Percentiles rank a stretch among this genome's conserved stretches.
phyloP scores from a whole-genome alignment of 1,140 invertebrate species.

The Drosophila setifemur region DNA sequence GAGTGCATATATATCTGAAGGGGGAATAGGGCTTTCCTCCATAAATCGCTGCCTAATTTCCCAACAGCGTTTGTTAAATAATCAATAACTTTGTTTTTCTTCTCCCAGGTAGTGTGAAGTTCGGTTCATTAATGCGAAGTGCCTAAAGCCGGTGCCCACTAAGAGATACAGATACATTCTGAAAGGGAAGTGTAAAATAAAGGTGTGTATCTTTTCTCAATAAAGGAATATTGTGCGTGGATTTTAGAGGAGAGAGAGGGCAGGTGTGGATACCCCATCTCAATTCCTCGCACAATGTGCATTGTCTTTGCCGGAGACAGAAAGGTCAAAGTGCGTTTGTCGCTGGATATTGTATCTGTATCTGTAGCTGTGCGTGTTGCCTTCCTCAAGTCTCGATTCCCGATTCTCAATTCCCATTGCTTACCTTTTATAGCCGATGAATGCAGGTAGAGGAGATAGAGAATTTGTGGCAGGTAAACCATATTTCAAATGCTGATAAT shows the following conservation, averaged over 20 bases:
- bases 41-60: constrained; percentile 80
- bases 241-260: constrained; percentile 44
- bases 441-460: constrained; percentile 49
- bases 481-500: constrained; percentile 79
- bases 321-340: constrained; percentile 72
- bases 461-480: constrained; percentile 58
- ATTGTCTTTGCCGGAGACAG: constrained; percentile 55
- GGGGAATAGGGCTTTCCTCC: constrained; percentile 57
- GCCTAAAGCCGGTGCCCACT: constrained; percentile 5
- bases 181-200: constrained; percentile 68
- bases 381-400: constrained; percentile 21
- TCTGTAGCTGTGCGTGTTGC: background rate
- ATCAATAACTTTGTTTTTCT: constrained; percentile 60
- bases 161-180: constrained; percentile 55
- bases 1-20: constrained; percentile 53
- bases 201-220: constrained; percentile 68
- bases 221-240: constrained; percentile 63
- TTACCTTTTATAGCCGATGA: constrained; percentile 18
- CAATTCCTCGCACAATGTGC: constrained; percentile 50
- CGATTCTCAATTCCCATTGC: constrained; percentile 2
- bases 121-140: constrained; percentile 63
- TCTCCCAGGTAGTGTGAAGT: constrained; percentile 60
- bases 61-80: constrained; percentile 70
- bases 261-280: constrained; percentile 47
- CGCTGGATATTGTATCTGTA: constrained; percentile 22